A percentile compares a stretch with the other conserved stretches of the same genome.
phyloP scores from a whole-genome alignment of 2,888 invertebrate genomes.

The Heliothis peltigera region DNA sequence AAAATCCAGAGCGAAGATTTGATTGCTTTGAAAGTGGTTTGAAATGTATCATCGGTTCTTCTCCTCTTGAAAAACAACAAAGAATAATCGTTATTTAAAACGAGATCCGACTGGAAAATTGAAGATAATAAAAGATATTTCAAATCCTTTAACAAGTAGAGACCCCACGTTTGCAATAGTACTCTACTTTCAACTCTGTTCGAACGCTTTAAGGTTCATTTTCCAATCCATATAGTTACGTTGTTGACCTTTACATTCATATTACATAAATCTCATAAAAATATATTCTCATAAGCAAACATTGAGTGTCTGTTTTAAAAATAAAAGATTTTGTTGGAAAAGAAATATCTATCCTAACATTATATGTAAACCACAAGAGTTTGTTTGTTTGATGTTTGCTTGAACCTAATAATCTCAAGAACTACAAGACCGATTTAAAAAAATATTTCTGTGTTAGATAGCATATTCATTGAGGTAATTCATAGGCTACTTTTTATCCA shows the following conservation, averaged over 20 bases:
- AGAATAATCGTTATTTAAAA: neutral
- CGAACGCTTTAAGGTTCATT: neutral
- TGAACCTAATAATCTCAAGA: too few relatives aligned
- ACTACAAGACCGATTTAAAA: too few relatives aligned
- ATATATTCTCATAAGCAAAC: neutral
- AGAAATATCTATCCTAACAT: too few relatives aligned
- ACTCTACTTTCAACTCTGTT: neutral
- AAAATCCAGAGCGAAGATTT: too few relatives aligned
- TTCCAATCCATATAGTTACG: neutral
- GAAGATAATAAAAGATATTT: neutral
- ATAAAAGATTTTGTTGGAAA: neutral
- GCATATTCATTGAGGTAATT: too few relatives aligned
- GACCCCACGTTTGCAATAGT: neutral
- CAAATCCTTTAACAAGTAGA: neutral
- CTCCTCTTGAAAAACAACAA: neutral
- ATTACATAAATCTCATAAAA: neutral
- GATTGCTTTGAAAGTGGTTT: too few relatives aligned
- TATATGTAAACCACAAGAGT: too few relatives aligned
- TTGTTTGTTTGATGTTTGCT: too few relatives aligned
- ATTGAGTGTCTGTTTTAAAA: neutral
- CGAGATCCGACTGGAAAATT: neutral
- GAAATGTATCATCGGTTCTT: too few relatives aligned
- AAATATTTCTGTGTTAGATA: too few relatives aligned
- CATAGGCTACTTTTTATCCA: too few relatives aligned
- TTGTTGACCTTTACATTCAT: neutral